These are phyloP conservation scores for Mesodorylaimus sp. DNA, from an alignment of 2,888 invertebrate genomes.

Conservation along the genomic window DNA sequence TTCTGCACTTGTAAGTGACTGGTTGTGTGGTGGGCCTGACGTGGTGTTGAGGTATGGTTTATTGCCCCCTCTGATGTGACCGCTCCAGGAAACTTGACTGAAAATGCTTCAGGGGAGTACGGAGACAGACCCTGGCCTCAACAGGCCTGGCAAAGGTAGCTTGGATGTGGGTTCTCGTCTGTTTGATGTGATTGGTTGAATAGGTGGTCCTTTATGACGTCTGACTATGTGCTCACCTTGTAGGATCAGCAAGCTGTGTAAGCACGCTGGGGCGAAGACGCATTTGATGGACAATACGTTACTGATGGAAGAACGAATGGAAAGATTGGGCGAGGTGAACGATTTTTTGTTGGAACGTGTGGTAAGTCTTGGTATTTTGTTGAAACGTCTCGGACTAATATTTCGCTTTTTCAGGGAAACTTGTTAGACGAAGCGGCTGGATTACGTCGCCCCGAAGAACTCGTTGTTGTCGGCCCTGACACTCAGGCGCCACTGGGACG, in stretches of 20 bases:
- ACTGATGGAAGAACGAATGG: constrained; percentile 10
- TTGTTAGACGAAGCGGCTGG: constrained; percentile 16
- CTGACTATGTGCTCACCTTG: neutral
- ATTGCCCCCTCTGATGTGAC: too few relatives aligned
- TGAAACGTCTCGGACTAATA: neutral
- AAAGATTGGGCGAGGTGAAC: constrained; percentile 17
- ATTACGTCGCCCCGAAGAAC: constrained; percentile 14
- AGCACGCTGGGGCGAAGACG: neutral
- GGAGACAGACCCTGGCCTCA: too few relatives aligned
- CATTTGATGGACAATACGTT: neutral
- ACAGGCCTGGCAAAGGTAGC: too few relatives aligned
- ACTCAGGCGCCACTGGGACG: too few relatives aligned
- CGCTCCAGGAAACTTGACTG: too few relatives aligned
- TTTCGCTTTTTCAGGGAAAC: constrained; percentile 12
- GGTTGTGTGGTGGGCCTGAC: neutral
- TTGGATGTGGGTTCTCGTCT: too few relatives aligned
- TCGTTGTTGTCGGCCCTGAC: constrained; percentile 12
- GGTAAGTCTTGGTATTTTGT: constrained; percentile 8
- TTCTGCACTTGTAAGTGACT: neutral
- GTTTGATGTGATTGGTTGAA: too few relatives aligned
- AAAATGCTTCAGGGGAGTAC: too few relatives aligned
- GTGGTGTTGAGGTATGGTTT: too few relatives aligned
- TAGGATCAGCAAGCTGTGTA: neutral
- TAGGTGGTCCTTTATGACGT: too few relatives aligned
- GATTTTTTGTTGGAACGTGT: constrained; percentile 20